phyloP scores from a whole-genome alignment of 2,113 vertebrate species.

The Hylia prasina region DNA sequence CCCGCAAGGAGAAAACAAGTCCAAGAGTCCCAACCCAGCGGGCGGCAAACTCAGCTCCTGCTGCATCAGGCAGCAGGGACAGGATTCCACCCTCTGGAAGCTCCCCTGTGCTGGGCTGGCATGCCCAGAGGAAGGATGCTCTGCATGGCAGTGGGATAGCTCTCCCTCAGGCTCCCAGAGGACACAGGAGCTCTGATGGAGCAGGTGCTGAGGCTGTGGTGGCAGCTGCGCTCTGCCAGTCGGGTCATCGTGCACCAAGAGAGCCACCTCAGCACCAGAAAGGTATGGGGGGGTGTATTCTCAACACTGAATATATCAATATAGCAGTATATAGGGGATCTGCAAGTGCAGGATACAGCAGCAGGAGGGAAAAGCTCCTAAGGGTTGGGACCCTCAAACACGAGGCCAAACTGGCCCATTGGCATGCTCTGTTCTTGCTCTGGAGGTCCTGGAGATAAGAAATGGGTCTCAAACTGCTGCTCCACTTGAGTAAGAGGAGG shows the following conservation, averaged over 20 bases:
- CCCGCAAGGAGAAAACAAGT: not conserved
- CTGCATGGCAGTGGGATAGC: accelerated
- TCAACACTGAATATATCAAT: not conserved
- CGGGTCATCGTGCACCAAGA: accelerated
- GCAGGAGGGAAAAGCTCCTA: not conserved
- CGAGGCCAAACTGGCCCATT: not conserved
- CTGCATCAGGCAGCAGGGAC: accelerated
- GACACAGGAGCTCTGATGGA: not conserved
- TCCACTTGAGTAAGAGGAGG: not conserved
- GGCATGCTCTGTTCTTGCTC: not conserved
- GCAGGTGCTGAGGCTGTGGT: not conserved
- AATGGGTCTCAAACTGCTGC: not conserved
- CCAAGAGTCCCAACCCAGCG: not conserved
- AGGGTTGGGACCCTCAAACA: not conserved
- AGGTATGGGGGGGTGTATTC: not conserved
- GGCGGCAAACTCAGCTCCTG: not conserved
- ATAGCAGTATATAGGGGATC: accelerated
- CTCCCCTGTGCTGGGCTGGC: not conserved
- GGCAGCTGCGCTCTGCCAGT: not conserved
- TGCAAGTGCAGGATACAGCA: not conserved
- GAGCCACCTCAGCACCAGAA: not conserved
- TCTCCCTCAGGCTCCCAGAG: not conserved
- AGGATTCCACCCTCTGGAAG: not conserved
- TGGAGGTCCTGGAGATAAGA: not conserved
- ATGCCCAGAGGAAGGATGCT: not conserved